phyloP scores from a whole-genome alignment of 2,888 invertebrate species.

The Drosophila falleni region DNA sequence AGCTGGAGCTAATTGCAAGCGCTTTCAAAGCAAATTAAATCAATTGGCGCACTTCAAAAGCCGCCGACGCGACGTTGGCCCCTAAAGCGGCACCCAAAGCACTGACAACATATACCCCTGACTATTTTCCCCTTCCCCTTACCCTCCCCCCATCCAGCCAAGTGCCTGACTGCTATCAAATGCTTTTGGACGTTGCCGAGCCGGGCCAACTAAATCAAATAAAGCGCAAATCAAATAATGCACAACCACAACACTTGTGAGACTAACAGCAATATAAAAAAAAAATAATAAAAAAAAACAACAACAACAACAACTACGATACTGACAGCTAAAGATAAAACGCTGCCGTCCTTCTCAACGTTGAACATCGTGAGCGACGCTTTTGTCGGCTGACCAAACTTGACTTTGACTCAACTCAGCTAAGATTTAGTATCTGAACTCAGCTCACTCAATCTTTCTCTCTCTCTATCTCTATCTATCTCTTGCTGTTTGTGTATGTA shows the following conservation, averaged over 20 bases:
- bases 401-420: constrained; percentile 54
- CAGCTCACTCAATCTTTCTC: not conserved
- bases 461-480: not conserved
- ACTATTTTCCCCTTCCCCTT: not conserved
- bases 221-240: constrained; percentile 68
- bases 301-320: constrained; percentile 8
- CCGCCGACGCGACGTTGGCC: constrained; percentile 33
- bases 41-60: constrained; percentile 72
- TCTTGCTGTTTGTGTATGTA: constrained; percentile 16
- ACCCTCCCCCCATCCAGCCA: constrained; percentile 4
- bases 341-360: constrained; percentile 42
- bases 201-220: constrained; percentile 65
- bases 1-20: constrained; percentile 65
- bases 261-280: constrained; percentile 7
- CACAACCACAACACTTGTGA: constrained; percentile 20
- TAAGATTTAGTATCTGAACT: constrained; percentile 47
- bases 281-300: constrained; percentile 5
- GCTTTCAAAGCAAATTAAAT: constrained; percentile 70
- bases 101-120: not conserved
- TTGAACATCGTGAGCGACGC: constrained; percentile 48
- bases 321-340: constrained; percentile 51
- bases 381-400: constrained; percentile 65
- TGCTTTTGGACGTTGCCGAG: constrained; percentile 33
- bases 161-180: constrained; percentile 53
- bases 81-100: constrained; percentile 25